A percentile compares a stretch with the other conserved stretches of the same genome.
phyloP scores from a whole-genome alignment of 1,140 invertebrate genomes.

The Drosophila carrolli region DNA sequence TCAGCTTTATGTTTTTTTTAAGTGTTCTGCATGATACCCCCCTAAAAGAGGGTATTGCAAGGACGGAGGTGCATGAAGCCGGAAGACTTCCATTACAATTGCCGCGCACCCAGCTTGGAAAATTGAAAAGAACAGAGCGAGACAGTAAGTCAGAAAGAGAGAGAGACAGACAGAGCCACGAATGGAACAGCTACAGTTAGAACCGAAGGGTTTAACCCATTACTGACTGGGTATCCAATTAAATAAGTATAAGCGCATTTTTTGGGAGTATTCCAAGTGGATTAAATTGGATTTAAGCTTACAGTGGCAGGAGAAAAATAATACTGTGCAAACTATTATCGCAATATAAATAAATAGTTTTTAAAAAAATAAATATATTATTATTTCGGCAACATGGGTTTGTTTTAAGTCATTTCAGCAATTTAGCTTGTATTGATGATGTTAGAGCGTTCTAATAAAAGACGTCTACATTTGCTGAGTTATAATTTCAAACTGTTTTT shows the following conservation, averaged over 20 bases:
- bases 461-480: no score
- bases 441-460: no score
- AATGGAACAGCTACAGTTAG: conserved; percentile 3
- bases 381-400: no score
- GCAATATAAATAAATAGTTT: neutral
- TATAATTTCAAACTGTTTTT: no score
- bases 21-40: conserved; percentile 4
- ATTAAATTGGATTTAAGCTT: neutral
- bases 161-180: neutral
- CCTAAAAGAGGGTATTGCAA: neutral
- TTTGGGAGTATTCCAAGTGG: neutral
- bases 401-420: no score
- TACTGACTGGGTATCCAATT: neutral
- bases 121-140: conserved; percentile 26
- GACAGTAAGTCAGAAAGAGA: neutral
- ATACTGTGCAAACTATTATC: neutral
- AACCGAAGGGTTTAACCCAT: conserved; percentile 18
- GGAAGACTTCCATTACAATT: conserved; percentile 46
- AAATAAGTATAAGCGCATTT: neutral
- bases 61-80: conserved; percentile 37
- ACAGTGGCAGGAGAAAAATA: neutral
- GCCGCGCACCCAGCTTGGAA: conserved; percentile 8
- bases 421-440: no score
- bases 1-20: neutral
- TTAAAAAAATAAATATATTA: no score